Evolutionary conservation across 2,797 vertebrate genomes (phyloP).

Genomic region (Pangasius krempfi): DNA sequence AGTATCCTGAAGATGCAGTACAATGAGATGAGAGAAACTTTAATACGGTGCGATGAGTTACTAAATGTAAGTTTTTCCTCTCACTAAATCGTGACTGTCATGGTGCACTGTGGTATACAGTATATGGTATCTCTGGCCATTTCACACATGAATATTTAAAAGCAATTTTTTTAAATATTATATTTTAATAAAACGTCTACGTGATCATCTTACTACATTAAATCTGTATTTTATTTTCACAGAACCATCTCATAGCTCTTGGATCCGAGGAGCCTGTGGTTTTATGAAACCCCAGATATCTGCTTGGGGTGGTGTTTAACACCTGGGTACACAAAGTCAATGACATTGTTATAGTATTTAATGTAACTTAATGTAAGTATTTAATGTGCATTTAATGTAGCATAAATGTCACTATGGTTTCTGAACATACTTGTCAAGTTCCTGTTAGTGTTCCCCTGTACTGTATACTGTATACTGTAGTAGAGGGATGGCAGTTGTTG

Average conservation of each 20-base stretch:
- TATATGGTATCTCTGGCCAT: not conserved
- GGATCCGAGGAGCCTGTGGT: constrained; percentile 66
- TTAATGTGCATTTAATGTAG: not conserved
- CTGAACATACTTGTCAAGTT: not conserved
- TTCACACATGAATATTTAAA: not conserved
- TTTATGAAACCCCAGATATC: not conserved
- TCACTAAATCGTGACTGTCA: too few relatives aligned
- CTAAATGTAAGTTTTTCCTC: not conserved
- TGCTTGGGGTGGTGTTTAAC: not conserved
- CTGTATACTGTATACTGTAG: too few relatives aligned
- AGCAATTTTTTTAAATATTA: not conserved
- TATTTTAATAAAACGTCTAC: not conserved
- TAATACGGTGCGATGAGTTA: not conserved
- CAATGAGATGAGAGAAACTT: not conserved
- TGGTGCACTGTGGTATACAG: too few relatives aligned
- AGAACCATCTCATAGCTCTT: constrained; percentile 85
- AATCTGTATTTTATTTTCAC: constrained; percentile 21
- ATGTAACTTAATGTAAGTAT: not conserved
- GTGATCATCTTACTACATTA: not conserved
- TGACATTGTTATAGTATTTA: too few relatives aligned
- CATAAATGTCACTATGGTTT: not conserved
- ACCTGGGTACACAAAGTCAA: not conserved
- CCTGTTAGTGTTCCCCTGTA: not conserved
- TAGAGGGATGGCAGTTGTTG: too few relatives aligned
- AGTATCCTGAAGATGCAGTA: not conserved